phyloP scores from a whole-genome alignment of 2,113 vertebrate species.

The Camelus dromedarius region DNA sequence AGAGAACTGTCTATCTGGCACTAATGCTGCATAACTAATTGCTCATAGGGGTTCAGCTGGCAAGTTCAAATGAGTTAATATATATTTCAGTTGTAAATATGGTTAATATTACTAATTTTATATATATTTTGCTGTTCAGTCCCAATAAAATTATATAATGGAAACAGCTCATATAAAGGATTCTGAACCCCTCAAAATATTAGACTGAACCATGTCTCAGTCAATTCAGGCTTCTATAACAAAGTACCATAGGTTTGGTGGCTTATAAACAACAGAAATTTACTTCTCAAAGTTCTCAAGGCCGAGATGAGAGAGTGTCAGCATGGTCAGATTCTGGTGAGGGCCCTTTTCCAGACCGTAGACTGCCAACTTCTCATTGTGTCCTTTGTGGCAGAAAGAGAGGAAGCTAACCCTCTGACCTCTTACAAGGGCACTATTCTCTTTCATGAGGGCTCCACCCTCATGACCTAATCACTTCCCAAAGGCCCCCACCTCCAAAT shows the following conservation, averaged over 20 bases:
- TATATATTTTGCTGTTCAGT: background rate
- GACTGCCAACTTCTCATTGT: background rate
- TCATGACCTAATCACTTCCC: background rate
- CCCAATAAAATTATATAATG: background rate
- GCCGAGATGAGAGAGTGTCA: too few relatives aligned
- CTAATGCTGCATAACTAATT: background rate
- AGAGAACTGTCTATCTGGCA: background rate
- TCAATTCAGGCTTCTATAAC: background rate
- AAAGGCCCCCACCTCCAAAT: background rate
- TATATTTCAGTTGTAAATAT: background rate
- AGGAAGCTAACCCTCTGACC: background rate
- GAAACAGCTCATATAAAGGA: background rate
- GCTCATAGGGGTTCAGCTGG: background rate
- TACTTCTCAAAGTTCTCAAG: background rate
- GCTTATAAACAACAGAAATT: background rate
- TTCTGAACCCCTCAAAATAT: background rate
- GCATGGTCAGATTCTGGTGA: background rate
- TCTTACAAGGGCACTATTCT: background rate
- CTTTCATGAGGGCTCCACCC: background rate
- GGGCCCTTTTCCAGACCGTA: background rate
- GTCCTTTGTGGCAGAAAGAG: background rate
- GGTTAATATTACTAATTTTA: background rate
- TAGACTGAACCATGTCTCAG: background rate
- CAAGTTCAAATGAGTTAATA: background rate
- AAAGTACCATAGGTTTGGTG: background rate